Conservation (phyloP, 2,113 vertebrate genomes). For the Bubo bubo region DNA sequence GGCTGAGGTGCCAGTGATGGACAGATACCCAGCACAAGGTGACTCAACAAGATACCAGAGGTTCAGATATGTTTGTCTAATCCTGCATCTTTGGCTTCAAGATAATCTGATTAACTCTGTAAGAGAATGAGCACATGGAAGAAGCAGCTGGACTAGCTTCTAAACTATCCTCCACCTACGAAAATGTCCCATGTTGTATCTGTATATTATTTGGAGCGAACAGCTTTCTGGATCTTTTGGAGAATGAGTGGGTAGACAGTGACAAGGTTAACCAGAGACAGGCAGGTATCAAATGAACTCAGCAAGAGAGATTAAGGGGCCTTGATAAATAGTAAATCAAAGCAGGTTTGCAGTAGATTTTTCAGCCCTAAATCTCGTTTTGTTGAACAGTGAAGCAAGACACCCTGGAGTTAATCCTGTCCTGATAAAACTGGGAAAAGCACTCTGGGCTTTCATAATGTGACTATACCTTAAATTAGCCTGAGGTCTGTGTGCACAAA, state of each 20-base stretch:
- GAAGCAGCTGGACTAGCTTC: background rate
- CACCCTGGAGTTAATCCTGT: background rate
- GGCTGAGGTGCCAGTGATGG: background rate
- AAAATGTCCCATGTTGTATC: background rate
- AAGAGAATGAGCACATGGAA: background rate
- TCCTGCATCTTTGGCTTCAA: background rate
- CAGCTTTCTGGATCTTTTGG: background rate
- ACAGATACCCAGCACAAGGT: background rate
- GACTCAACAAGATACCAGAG: background rate
- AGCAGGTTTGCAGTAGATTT: background rate
- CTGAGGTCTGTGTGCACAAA: background rate
- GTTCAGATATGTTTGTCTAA: background rate
- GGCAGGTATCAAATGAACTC: background rate
- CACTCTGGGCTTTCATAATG: background rate
- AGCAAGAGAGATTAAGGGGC: background rate
- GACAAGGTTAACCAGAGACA: background rate
- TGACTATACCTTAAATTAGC: background rate
- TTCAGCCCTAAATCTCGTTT: background rate
- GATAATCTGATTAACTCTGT: background rate
- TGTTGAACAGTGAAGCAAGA: background rate
- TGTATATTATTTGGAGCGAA: background rate
- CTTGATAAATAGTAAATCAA: background rate
- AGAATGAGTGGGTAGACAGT: background rate
- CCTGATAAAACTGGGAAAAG: background rate
- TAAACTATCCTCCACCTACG: background rate